These are phyloP conservation scores for Poliocrania exsul DNA, from an alignment of 2,797 vertebrate genomes.

Conservation along the genomic window DNA sequence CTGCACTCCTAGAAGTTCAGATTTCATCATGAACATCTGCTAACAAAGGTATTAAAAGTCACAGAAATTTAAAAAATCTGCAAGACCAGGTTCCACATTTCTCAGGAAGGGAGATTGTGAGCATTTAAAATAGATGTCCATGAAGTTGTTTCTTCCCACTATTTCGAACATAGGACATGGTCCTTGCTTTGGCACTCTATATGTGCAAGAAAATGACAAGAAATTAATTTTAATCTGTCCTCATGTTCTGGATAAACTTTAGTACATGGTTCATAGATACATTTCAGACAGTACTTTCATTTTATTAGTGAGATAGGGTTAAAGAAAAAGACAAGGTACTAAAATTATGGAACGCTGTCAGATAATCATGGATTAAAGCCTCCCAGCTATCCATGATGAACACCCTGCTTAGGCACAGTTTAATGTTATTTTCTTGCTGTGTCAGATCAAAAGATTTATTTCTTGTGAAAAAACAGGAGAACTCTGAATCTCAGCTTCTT, in stretches of 20 bases:
- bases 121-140: neutral
- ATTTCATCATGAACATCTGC: neutral
- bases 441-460: slow-evolving; percentile 76
- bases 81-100: neutral
- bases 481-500: slow-evolving; percentile 81
- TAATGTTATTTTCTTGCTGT: slow-evolving; percentile 81
- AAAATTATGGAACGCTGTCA: slow-evolving; percentile 22
- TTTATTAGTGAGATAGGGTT: slow-evolving; percentile 15
- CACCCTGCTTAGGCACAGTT: slow-evolving; percentile 82
- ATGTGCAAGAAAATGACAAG: neutral
- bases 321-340: neutral
- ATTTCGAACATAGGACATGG: neutral
- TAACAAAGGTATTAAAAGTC: neutral
- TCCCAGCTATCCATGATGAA: slow-evolving; percentile 87
- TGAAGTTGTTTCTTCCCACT: neutral
- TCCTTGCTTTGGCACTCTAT: neutral
- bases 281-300: neutral
- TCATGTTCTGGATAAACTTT: neutral
- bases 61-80: neutral
- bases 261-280: neutral
- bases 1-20: neutral
- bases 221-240: neutral
- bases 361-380: slow-evolving; percentile 82
- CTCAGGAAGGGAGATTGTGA: neutral
- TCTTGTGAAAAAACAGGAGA: slow-evolving; percentile 66